Base-by-base conservation (phyloP, 2,888 invertebrate species). In the Villa cingulata region DNA sequence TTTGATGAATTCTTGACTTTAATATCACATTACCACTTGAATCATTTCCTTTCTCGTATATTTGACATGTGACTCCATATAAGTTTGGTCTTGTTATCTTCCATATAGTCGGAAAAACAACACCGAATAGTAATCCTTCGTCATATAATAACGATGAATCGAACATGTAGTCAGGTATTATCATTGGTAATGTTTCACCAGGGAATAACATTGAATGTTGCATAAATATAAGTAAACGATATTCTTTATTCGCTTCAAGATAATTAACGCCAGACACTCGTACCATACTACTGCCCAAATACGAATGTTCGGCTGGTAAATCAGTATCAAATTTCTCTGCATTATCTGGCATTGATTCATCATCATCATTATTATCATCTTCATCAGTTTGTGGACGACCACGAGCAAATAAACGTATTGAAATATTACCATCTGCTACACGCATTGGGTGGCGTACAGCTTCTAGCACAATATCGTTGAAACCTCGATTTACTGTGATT, bases 161-260 rank as follows among this genome's bases (percentile, higher is more conserved):
- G 20, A 65, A 64, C 15, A 65, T 57, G 48, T 57, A 58, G 20
- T 70, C 71, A 4, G 79, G 71, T 38, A 81, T 62, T 58, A 69
- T 78, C 53, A 89, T 72, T 0, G 88, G 88, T 20, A 89, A 65
- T 2, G 81, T 84, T 66, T 87, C 86, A 2, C 86, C 86, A 9
- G 89, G 88, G 54, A 86, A 80, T 16, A 86, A 75, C 43, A 86
- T 69, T 41, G 77, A 72, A 38, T 76, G 73, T 50, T 78, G 72
- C 41, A 74, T 65, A 34, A 81, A 68, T 42, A 83, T 60, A 5
- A 81, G 78, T 50, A 83, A 62, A 19, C 69, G 67, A 47, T 73
- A 68, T 16, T 66, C 61, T 48, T 72, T 66, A 37, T 72, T 74
- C 39, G 73, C 72, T 53, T 81, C 80, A 42, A 80, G 63, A 50